Conservation (phyloP, 2,888 invertebrate species). For the Minunthozetes semirufus region DNA sequence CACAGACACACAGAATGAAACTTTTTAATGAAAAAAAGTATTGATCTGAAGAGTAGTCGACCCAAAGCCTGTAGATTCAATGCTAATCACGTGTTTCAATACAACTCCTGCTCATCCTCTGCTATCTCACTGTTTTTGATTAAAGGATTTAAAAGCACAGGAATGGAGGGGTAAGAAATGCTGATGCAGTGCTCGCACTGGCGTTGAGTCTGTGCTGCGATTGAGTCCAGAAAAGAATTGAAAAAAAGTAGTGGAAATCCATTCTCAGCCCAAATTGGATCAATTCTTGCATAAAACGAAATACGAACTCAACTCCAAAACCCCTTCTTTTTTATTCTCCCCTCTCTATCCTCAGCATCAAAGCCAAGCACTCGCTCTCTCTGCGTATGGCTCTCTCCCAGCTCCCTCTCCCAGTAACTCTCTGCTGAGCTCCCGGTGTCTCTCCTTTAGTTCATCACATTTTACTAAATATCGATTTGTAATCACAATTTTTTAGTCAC, state of each 20-base stretch:
- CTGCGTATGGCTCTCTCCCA: not conserved
- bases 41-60: slow-evolving; percentile 8
- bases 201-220: not conserved
- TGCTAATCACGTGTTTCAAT: slow-evolving; percentile 27
- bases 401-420: not conserved
- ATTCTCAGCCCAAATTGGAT: slow-evolving; percentile 26
- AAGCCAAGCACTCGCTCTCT: not conserved
- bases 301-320: slow-evolving; percentile 10
- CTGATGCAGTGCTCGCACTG: slow-evolving; percentile 5
- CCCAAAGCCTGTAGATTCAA: slow-evolving; percentile 31
- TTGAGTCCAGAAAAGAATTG: slow-evolving; percentile 19
- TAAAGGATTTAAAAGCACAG: slow-evolving; percentile 30
- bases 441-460: slow-evolving; percentile 28
- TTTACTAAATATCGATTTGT: slow-evolving; percentile 33
- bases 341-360: not conserved
- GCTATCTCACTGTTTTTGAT: slow-evolving; percentile 30
- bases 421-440: not conserved
- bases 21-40: slow-evolving; percentile 32
- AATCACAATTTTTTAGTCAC: slow-evolving; percentile 34
- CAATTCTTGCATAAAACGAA: slow-evolving; percentile 28
- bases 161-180: slow-evolving; percentile 22
- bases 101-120: slow-evolving; percentile 21
- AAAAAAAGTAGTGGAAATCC: slow-evolving; percentile 3
- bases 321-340: slow-evolving; percentile 15
- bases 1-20: not conserved